Percentiles rank a stretch among this genome's conserved stretches.
phyloP scores from a whole-genome alignment of 2,888 invertebrate species.

The Uloborus plumipes region DNA sequence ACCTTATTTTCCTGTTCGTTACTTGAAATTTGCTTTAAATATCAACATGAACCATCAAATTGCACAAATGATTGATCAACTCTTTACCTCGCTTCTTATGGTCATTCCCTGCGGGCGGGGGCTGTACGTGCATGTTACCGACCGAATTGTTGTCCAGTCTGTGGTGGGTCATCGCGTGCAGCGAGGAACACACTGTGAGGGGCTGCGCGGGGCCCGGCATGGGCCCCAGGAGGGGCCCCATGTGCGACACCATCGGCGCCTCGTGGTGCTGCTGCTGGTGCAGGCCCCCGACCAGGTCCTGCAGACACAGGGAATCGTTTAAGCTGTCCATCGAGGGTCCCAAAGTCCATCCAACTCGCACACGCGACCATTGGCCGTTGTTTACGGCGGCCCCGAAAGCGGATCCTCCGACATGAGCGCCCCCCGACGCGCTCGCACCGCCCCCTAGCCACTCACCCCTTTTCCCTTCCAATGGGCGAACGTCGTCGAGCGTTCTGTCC shows the following conservation, averaged over 20 bases:
- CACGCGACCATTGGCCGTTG: constrained; percentile 56
- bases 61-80: too few relatives aligned
- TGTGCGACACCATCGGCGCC: constrained; percentile 32
- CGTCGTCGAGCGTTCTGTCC: constrained; percentile 23
- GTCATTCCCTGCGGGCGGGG: constrained; percentile 21
- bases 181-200: constrained; percentile 37
- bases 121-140: constrained; percentile 24
- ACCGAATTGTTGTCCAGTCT: constrained; percentile 39
- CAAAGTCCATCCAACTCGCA: not conserved
- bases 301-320: constrained; percentile 71
- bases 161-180: constrained; percentile 59
- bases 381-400: constrained; percentile 38
- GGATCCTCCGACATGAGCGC: not conserved
- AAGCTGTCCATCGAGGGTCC: constrained; percentile 60
- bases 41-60: too few relatives aligned
- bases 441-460: constrained; percentile 21
- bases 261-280: constrained; percentile 63
- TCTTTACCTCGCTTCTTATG: constrained; percentile 54
- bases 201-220: constrained; percentile 36
- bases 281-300: constrained; percentile 68
- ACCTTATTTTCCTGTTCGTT: too few relatives aligned
- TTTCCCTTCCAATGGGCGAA: constrained; percentile 32
- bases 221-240: constrained; percentile 48
- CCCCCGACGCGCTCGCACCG: constrained; percentile 17
- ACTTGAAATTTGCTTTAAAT: too few relatives aligned